These are phyloP conservation scores for Rynchops niger DNA, from an alignment of 2,113 vertebrate genomes.

Conservation along the genomic window DNA sequence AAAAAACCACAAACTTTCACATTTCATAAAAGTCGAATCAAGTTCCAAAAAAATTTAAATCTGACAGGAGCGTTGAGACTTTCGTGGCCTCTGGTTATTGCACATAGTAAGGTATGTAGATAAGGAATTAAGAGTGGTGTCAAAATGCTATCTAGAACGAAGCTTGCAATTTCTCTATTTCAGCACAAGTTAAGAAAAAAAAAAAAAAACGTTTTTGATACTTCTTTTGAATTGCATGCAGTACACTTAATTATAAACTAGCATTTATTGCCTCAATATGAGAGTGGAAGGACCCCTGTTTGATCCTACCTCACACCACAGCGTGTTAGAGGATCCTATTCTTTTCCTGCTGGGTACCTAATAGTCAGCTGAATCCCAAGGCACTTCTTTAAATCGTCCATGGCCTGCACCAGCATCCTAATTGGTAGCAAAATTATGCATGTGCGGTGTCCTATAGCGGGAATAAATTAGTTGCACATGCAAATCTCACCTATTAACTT, in stretches of 20 bases:
- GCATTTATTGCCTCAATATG: neutral
- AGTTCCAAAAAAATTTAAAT: neutral
- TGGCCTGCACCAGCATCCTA: neutral
- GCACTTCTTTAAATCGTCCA: neutral
- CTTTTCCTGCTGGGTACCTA: neutral
- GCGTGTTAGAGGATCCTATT: fast-evolving
- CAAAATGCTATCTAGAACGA: neutral
- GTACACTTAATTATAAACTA: neutral
- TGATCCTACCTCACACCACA: neutral
- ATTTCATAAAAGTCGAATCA: neutral
- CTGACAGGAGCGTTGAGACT: neutral
- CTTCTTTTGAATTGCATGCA: neutral
- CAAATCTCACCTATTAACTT: neutral
- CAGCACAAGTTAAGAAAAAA: neutral
- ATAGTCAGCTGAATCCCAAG: neutral
- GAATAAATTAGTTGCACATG: neutral
- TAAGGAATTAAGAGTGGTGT: neutral
- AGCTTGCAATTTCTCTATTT: neutral
- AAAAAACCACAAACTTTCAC: neutral
- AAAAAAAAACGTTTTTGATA: neutral
- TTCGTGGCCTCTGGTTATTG: neutral
- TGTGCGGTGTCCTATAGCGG: neutral
- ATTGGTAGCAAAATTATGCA: neutral
- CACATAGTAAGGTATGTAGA: neutral
- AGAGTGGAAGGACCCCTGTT: neutral